Conservation (phyloP, 92 coral and sea anemone species). For the Epizoanthus stellaris region DNA sequence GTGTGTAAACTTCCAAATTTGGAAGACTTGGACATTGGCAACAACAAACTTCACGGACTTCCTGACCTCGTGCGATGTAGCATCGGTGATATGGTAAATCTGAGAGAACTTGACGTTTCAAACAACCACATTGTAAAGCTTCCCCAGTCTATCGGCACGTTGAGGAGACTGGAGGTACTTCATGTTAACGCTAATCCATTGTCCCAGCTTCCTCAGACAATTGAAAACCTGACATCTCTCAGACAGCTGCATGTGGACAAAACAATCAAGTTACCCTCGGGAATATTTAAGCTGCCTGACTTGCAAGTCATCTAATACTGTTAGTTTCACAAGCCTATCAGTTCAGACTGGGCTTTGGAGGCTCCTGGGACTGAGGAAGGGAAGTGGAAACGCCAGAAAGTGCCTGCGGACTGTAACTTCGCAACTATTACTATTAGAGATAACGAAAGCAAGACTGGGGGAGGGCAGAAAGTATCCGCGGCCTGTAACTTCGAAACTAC, state of each 20-base stretch:
- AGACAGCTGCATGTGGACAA: slow-evolving; percentile 72
- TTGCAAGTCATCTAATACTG: slow-evolving; percentile 61
- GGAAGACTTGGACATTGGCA: slow-evolving; percentile 63
- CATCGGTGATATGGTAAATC: slow-evolving; percentile 64
- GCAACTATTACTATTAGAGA: too few relatives aligned
- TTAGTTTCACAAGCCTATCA: too few relatives aligned
- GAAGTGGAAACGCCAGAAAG: too few relatives aligned
- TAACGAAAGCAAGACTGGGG: too few relatives aligned
- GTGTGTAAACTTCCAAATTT: slow-evolving; percentile 75
- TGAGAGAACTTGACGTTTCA: slow-evolving; percentile 72
- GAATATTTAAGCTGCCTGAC: slow-evolving; percentile 66
- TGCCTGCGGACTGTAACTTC: too few relatives aligned
- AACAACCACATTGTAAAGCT: slow-evolving; percentile 59
- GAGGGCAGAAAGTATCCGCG: too few relatives aligned
- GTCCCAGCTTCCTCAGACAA: slow-evolving; percentile 56
- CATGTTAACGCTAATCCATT: slow-evolving; percentile 70
- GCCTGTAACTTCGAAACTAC: too few relatives aligned
- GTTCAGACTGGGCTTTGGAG: too few relatives aligned
- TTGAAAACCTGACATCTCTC: slow-evolving; percentile 61
- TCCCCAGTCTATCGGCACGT: slow-evolving; percentile 64
- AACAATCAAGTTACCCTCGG: slow-evolving; percentile 66
- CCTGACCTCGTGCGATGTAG: slow-evolving; percentile 71
- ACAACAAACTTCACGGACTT: slow-evolving; percentile 61
- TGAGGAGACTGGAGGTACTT: slow-evolving; percentile 56
- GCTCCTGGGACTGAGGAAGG: too few relatives aligned